Conservation (phyloP, 2,888 invertebrate genomes). For the Cylloceria caligata region DNA sequence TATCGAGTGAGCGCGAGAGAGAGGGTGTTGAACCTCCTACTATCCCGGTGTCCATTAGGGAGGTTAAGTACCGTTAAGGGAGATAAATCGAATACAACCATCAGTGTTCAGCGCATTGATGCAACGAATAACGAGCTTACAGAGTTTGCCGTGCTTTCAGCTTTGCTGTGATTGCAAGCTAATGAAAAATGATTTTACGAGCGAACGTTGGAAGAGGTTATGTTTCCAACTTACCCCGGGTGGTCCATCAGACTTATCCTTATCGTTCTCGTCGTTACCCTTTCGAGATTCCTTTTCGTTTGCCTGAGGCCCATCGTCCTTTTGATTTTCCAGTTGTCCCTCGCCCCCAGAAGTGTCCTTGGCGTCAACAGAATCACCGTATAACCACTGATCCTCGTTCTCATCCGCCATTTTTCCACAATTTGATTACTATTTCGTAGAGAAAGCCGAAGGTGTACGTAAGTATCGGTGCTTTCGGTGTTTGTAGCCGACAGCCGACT, state of each 20-base stretch:
- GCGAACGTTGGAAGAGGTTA: slow-evolving; percentile 75
- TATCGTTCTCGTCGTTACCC: slow-evolving; percentile 73
- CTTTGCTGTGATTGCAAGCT: no score
- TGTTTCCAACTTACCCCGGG: slow-evolving; percentile 73
- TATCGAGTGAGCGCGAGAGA: no score
- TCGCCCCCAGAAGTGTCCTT: slow-evolving; percentile 80
- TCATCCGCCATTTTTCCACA: slow-evolving; percentile 88
- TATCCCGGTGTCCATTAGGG: no score
- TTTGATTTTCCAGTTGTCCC: slow-evolving; percentile 75
- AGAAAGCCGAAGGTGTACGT: background rate
- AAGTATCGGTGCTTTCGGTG: no score
- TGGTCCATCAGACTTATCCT: slow-evolving; percentile 66
- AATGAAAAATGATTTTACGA: background rate
- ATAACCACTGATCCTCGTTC: slow-evolving; percentile 95
- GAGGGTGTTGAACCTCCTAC: no score
- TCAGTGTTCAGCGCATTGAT: background rate
- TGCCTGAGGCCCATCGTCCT: slow-evolving; percentile 76
- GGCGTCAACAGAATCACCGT: slow-evolving; percentile 90
- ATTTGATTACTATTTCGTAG: slow-evolving; percentile 5
- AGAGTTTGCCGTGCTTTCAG: no score
- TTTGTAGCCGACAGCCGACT: background rate
- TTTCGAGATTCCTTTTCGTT: slow-evolving; percentile 76
- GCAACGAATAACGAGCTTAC: background rate
- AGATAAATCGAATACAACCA: background rate
- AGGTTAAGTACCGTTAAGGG: background rate